phyloP scores from a whole-genome alignment of 2,888 invertebrate genomes.

The Eristalinus aeneus region DNA sequence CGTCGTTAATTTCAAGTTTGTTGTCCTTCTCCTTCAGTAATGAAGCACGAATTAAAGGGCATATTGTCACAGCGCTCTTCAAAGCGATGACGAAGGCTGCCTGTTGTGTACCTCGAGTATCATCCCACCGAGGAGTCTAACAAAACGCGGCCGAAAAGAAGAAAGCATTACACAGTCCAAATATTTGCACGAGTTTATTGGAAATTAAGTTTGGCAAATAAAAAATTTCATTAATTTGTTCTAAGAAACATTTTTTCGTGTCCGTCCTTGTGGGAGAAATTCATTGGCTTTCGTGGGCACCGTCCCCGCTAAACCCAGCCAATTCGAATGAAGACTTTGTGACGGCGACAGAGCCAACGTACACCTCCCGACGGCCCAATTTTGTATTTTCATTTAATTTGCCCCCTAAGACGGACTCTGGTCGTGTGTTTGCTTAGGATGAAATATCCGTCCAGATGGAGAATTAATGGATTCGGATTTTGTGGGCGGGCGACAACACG shows the following conservation, averaged over 20 bases:
- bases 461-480: background rate
- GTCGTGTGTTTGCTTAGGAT: background rate
- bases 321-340: background rate
- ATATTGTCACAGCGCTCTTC: slow-evolving; percentile 34
- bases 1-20: slow-evolving; percentile 64
- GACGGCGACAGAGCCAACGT: background rate
- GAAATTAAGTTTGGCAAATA: slow-evolving; percentile 59
- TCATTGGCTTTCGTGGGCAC: background rate
- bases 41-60: slow-evolving; percentile 56
- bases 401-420: background rate
- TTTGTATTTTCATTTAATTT: background rate
- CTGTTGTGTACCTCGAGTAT: background rate
- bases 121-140: background rate
- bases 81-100: background rate
- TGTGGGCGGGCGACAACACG: background rate
- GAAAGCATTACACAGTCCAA: slow-evolving; percentile 39
- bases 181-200: slow-evolving; percentile 62
- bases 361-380: background rate
- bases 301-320: background rate
- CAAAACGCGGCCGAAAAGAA: slow-evolving; percentile 17
- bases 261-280: background rate
- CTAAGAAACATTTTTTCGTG: background rate
- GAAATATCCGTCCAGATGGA: background rate
- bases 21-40: slow-evolving; percentile 50
- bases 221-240: slow-evolving; percentile 45